These are phyloP conservation scores for Mactra quadrangularis DNA, from an alignment of 1,140 invertebrate species.

Conservation along the genomic window DNA sequence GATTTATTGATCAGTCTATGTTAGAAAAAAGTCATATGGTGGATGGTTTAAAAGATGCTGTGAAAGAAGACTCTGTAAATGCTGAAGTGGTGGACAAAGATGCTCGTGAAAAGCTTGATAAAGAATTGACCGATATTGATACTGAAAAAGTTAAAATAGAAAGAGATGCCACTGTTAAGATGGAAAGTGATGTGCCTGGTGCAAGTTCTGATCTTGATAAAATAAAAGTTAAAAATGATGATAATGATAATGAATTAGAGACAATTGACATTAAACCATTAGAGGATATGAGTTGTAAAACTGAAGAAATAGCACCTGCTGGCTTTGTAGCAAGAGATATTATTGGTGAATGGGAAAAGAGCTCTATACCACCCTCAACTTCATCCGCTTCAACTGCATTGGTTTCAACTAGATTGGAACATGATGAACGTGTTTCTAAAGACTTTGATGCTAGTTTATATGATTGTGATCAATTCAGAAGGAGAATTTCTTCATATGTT, in stretches of 20 bases:
- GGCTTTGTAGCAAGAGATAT: background rate
- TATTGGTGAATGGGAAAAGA: background rate
- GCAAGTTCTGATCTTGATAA: background rate
- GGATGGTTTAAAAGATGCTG: background rate
- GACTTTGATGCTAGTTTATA: slow-evolving; percentile 15
- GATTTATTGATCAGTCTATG: slow-evolving; percentile 18
- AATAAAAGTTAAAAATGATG: background rate
- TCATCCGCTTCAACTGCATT: background rate
- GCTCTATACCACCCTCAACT: background rate
- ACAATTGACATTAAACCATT: background rate
- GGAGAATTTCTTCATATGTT: background rate
- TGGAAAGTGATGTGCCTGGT: background rate
- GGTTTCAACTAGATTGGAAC: background rate
- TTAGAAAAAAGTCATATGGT: slow-evolving; percentile 9
- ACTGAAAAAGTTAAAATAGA: background rate
- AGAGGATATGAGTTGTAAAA: background rate
- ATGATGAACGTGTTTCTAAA: slow-evolving; percentile 11
- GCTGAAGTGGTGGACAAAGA: background rate
- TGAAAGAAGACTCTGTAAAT: background rate
- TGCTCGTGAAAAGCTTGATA: background rate
- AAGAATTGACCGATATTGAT: no score
- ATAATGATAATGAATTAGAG: background rate
- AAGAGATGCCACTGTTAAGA: background rate
- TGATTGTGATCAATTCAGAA: slow-evolving; percentile 12
- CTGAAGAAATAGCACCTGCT: background rate